Evolutionary conservation across 2,797 vertebrate species (phyloP).

Genomic region (Lepus townsendii): DNA sequence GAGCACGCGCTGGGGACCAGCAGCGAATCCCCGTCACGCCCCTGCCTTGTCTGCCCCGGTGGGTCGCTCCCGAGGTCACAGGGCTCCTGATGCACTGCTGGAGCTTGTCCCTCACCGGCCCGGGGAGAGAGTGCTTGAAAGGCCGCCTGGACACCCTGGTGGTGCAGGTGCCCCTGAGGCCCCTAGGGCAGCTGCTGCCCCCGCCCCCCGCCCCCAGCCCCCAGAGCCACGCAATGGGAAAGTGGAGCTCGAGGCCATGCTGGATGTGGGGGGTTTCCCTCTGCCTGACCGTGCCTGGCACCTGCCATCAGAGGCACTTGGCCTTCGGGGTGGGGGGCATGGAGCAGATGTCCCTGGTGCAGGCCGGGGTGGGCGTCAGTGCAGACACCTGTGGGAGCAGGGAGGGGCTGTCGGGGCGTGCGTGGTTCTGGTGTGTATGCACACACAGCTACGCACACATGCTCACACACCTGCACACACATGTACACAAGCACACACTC

Average conservation of each 20-base stretch:
- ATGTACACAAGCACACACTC: no score
- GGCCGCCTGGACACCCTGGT: background rate
- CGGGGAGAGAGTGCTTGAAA: background rate
- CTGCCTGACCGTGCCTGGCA: background rate
- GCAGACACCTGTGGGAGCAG: background rate
- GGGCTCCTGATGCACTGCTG: background rate
- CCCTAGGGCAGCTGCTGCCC: background rate
- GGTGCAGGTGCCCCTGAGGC: no score
- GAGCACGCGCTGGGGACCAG: background rate
- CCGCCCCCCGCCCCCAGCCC: background rate
- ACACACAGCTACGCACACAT: accelerated
- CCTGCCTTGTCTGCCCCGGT: background rate
- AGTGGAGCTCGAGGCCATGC: background rate
- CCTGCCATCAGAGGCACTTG: accelerated
- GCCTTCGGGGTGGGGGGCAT: accelerated
- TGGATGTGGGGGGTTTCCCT: background rate
- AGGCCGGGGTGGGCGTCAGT: accelerated
- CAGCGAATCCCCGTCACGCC: accelerated
- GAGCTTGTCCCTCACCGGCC: slow-evolving; percentile 16
- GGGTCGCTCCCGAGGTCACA: background rate
- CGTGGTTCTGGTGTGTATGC: accelerated
- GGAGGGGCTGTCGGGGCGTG: background rate
- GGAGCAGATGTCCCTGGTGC: accelerated
- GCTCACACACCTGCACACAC: background rate
- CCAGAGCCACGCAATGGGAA: background rate